Evolutionary conservation across 2,888 invertebrate species (phyloP).

Genomic region (Mesoligia furuncula): DNA sequence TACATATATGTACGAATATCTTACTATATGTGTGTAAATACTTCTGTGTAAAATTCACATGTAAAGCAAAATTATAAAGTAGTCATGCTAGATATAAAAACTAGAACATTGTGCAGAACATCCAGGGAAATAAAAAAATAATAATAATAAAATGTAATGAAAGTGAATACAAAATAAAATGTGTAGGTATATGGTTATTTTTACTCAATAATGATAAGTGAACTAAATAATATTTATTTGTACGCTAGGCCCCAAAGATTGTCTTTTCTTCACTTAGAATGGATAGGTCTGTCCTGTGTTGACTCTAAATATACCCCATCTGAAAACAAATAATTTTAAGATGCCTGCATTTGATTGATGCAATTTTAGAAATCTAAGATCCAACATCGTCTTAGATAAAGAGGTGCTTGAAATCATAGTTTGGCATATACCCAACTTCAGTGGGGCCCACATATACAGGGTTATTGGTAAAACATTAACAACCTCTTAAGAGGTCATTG

Average conservation of each 20-base stretch:
- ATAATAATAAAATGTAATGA: neutral
- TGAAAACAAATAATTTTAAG: conserved; percentile 26
- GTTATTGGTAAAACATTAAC: too few relatives aligned
- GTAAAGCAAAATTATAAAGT: too few relatives aligned
- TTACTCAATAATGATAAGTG: too few relatives aligned
- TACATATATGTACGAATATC: too few relatives aligned
- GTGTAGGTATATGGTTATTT: neutral
- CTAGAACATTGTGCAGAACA: neutral
- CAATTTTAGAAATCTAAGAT: neutral
- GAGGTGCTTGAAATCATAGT: neutral
- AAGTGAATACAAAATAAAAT: neutral
- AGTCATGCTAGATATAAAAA: too few relatives aligned
- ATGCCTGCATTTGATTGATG: neutral
- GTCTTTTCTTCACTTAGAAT: conserved; percentile 11
- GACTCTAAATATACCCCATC: conserved; percentile 47
- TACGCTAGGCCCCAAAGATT: neutral
- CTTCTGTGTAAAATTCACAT: too few relatives aligned
- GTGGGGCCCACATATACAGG: neutral
- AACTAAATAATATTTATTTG: neutral
- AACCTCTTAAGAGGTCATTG: too few relatives aligned
- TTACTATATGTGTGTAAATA: too few relatives aligned
- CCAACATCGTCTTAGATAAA: neutral
- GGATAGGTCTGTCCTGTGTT: conserved; percentile 37
- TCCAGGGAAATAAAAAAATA: neutral
- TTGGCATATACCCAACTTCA: neutral